Percentiles rank a stretch among this genome's conserved stretches.
phyloP scores from a whole-genome alignment of 64 coral and sea anemone genomes.

The Astreopora myriophthalma region DNA sequence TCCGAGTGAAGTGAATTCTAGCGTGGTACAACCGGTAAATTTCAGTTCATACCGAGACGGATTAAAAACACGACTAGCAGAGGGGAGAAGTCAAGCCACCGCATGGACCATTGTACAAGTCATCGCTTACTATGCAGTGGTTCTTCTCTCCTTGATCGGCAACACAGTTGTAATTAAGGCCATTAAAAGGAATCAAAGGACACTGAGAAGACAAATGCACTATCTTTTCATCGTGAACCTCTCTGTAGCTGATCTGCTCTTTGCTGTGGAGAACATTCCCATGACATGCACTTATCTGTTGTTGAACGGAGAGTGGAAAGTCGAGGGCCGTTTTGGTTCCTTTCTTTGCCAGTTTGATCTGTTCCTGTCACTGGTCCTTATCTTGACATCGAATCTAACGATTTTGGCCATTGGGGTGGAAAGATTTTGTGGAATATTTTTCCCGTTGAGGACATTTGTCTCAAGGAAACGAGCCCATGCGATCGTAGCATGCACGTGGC shows the following conservation, averaged over 20 bases:
- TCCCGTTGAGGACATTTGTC: background rate
- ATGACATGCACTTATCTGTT: background rate
- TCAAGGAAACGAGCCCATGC: background rate
- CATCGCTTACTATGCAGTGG: background rate
- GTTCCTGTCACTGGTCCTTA: slow-evolving; percentile 2
- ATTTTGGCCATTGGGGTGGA: slow-evolving; percentile 16
- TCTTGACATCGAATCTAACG: slow-evolving; percentile 15
- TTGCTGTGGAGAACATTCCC: slow-evolving; percentile 9
- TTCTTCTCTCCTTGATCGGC: background rate
- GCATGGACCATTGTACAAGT: background rate
- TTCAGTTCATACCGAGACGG: background rate
- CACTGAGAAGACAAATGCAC: background rate
- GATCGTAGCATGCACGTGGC: slow-evolving; percentile 17
- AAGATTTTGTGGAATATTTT: background rate
- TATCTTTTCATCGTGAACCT: slow-evolving; percentile 17
- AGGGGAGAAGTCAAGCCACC: no score
- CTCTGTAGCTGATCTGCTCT: slow-evolving; percentile 13
- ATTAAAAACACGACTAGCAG: background rate
- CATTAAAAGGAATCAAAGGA: background rate
- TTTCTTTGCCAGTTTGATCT: slow-evolving; percentile 18
- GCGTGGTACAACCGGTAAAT: background rate
- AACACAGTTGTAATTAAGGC: slow-evolving; percentile 13
- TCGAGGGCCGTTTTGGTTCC: background rate
- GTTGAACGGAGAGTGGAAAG: background rate
- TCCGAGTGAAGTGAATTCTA: background rate